phyloP scores from a whole-genome alignment of 2,797 vertebrate genomes.

The Takifugu ocellatus region DNA sequence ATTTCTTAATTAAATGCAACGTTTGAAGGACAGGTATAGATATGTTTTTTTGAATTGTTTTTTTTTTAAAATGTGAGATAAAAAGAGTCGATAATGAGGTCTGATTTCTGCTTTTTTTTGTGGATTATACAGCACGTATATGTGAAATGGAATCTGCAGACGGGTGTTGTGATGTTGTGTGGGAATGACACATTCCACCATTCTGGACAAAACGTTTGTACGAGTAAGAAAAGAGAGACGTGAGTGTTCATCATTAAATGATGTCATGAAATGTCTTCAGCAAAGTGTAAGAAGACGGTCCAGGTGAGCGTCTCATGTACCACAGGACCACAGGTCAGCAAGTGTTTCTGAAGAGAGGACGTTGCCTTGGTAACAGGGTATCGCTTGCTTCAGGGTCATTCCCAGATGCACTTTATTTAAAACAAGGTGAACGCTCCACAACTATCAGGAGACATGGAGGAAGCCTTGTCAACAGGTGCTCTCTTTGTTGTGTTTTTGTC shows the following conservation, averaged over 20 bases:
- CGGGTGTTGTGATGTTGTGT: slow-evolving; percentile 13
- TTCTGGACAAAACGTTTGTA: neutral
- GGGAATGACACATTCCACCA: slow-evolving; percentile 18
- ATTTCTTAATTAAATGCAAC: slow-evolving; percentile 55
- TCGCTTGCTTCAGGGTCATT: slow-evolving; percentile 3
- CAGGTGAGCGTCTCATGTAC: neutral
- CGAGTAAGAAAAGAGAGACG: slow-evolving; percentile 5
- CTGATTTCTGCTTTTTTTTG: slow-evolving; percentile 24
- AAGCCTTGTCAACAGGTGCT: no score
- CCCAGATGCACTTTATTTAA: no score
- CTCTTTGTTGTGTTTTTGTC: neutral
- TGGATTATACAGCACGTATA: slow-evolving; percentile 17
- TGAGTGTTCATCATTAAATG: slow-evolving; percentile 14
- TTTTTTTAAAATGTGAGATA: slow-evolving; percentile 7
- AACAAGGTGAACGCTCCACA: no score
- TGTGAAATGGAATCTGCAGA: slow-evolving; percentile 18
- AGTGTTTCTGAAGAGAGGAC: neutral
- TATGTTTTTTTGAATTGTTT: slow-evolving; percentile 33
- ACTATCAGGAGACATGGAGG: no score
- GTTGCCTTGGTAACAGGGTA: neutral
- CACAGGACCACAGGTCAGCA: slow-evolving; percentile 9
- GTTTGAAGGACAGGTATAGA: slow-evolving; percentile 33
- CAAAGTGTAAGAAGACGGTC: slow-evolving; percentile 20
- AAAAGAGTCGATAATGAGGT: slow-evolving; percentile 22
- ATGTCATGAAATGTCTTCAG: slow-evolving; percentile 36